phyloP scores from a whole-genome alignment of 2,888 invertebrate species.

The Cylloceria caligata region DNA sequence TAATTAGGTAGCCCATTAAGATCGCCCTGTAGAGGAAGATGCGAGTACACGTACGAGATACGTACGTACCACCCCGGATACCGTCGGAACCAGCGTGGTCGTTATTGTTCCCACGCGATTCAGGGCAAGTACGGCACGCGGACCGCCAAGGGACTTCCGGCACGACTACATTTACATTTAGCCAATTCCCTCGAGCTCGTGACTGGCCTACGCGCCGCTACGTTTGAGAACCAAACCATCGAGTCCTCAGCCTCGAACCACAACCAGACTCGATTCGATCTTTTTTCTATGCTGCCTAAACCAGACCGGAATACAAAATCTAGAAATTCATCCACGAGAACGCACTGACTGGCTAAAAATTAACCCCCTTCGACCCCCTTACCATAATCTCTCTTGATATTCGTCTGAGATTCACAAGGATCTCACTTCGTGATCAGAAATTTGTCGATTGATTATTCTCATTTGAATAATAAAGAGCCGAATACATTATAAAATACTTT shows the following conservation, averaged over 20 bases:
- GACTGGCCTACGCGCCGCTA: slow-evolving; percentile 64
- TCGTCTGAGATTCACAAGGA: background rate
- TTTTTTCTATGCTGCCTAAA: slow-evolving; percentile 42
- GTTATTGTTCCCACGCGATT: slow-evolving; percentile 56
- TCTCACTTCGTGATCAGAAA: background rate
- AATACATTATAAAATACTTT: background rate
- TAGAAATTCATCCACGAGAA: slow-evolving; percentile 11
- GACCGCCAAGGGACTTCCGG: slow-evolving; percentile 52
- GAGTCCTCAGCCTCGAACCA: slow-evolving; percentile 29
- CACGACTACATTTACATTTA: slow-evolving; percentile 69
- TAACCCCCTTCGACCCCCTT: background rate
- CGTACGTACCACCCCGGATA: background rate
- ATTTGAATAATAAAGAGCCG: background rate
- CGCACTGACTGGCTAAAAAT: background rate
- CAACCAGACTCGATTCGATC: slow-evolving; percentile 16
- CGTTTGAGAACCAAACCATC: slow-evolving; percentile 47
- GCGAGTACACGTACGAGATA: slow-evolving; percentile 4
- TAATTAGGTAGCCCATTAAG: slow-evolving; percentile 64
- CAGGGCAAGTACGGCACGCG: slow-evolving; percentile 30
- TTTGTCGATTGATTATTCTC: background rate
- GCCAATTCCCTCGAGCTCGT: slow-evolving; percentile 68
- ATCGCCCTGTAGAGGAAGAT: slow-evolving; percentile 25
- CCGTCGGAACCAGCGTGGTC: slow-evolving; percentile 31
- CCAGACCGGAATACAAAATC: slow-evolving; percentile 56
- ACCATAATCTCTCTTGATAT: background rate